Evolutionary conservation across 2,113 vertebrate genomes (phyloP).

Genomic region (Parotia lawesii): DNA sequence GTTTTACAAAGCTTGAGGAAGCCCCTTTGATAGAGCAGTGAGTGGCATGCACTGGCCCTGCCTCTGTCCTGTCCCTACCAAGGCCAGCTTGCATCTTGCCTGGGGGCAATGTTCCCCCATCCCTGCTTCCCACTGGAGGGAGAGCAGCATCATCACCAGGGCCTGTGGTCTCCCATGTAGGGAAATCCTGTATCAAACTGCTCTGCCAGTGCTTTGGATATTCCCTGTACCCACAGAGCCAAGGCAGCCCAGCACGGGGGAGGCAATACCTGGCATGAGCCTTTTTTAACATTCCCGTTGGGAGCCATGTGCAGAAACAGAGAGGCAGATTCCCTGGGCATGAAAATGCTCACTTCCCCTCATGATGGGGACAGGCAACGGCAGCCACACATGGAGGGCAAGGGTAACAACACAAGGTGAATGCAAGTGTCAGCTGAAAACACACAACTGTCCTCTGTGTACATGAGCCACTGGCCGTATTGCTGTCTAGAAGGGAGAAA

Average conservation of each 20-base stretch:
- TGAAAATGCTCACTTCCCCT: background rate
- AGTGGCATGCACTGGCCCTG: background rate
- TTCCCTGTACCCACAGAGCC: fast-evolving
- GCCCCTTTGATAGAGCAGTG: background rate
- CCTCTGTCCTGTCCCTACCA: background rate
- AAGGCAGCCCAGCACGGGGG: fast-evolving
- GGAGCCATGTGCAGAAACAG: background rate
- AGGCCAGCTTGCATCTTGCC: background rate
- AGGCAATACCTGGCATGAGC: background rate
- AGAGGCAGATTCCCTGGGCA: background rate
- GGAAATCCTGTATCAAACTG: background rate
- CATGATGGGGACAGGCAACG: fast-evolving
- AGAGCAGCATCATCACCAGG: fast-evolving
- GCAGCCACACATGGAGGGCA: fast-evolving
- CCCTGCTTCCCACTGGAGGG: background rate
- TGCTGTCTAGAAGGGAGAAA: background rate
- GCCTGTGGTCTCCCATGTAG: background rate
- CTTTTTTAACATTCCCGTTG: fast-evolving
- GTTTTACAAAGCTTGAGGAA: background rate
- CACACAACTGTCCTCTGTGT: background rate
- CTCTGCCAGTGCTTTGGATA: background rate
- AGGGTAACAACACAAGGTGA: background rate
- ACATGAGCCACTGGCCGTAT: fast-evolving
- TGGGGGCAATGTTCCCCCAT: background rate
- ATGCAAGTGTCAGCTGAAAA: background rate